phyloP scores from a whole-genome alignment of 1,140 invertebrate species.

The Orius insidiosus region DNA sequence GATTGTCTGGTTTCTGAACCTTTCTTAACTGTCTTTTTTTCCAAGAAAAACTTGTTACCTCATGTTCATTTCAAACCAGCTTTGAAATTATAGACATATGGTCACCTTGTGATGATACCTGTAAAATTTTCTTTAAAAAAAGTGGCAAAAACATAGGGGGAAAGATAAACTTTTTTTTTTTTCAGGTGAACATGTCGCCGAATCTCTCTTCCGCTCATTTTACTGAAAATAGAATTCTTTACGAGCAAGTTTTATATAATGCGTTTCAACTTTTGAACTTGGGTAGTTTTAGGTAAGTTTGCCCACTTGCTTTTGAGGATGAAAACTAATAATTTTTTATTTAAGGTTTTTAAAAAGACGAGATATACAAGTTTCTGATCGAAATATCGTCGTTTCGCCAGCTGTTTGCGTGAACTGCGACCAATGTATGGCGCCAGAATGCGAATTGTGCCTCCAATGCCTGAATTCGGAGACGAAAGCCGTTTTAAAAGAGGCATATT shows the following conservation, averaged over 20 bases:
- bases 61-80: no score
- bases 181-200: constrained; percentile 87
- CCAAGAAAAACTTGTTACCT: no score
- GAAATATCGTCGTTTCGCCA: constrained; percentile 61
- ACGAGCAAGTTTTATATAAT: constrained; percentile 85
- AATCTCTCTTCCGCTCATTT: constrained; percentile 90
- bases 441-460: constrained; percentile 62
- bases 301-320: no score
- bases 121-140: background rate
- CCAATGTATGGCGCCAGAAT: constrained; percentile 46
- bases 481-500: constrained; percentile 46
- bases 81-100: no score
- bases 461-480: constrained; percentile 38
- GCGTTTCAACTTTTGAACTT: constrained; percentile 69
- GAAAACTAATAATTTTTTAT: constrained; percentile 16
- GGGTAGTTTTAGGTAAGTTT: constrained; percentile 24
- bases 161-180: constrained; percentile 8
- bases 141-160: no score
- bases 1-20: no score
- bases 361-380: constrained; percentile 54
- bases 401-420: constrained; percentile 46
- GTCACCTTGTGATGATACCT: no score
- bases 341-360: constrained; percentile 27
- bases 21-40: no score
- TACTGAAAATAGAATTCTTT: constrained; percentile 67